Percentiles rank a stretch among this genome's conserved stretches.
Conservation (phyloP, 2,888 invertebrate genomes). For the Epistrophe eligans region DNA sequence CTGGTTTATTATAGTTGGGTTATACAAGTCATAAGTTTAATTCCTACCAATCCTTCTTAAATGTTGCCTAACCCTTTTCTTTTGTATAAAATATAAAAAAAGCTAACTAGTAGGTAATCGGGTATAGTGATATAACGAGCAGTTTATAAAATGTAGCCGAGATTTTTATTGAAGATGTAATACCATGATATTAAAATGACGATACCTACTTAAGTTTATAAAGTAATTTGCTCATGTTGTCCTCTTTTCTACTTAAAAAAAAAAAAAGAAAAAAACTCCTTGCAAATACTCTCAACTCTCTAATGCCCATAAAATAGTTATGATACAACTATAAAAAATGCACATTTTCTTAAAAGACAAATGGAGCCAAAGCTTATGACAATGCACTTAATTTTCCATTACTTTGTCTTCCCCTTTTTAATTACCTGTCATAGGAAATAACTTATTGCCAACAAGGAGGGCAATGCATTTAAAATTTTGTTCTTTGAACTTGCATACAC, state of each 20-base stretch:
- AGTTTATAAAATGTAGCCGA: neutral
- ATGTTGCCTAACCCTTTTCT: too few species aligned
- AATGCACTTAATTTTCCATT: slow-evolving; percentile 23
- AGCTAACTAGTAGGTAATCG: too few species aligned
- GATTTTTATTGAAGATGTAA: neutral
- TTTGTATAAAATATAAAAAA: too few species aligned
- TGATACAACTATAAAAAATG: neutral
- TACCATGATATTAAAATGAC: neutral
- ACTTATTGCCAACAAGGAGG: neutral
- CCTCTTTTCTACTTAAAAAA: neutral
- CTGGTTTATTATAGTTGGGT: too few species aligned
- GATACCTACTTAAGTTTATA: neutral
- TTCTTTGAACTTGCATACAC: neutral
- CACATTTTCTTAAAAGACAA: slow-evolving; percentile 8
- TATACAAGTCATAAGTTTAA: too few species aligned
- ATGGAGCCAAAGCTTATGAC: neutral
- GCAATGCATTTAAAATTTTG: slow-evolving; percentile 4
- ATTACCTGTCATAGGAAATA: slow-evolving; percentile 33
- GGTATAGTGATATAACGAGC: neutral
- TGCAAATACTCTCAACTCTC: neutral
- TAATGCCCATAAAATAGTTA: slow-evolving; percentile 1
- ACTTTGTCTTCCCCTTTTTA: slow-evolving; percentile 2
- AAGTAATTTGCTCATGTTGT: neutral
- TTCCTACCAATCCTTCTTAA: too few species aligned
- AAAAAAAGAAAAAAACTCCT: too few species aligned